Conservation (phyloP, 2,888 invertebrate species). For the Gonocerus acuteangulatus region DNA sequence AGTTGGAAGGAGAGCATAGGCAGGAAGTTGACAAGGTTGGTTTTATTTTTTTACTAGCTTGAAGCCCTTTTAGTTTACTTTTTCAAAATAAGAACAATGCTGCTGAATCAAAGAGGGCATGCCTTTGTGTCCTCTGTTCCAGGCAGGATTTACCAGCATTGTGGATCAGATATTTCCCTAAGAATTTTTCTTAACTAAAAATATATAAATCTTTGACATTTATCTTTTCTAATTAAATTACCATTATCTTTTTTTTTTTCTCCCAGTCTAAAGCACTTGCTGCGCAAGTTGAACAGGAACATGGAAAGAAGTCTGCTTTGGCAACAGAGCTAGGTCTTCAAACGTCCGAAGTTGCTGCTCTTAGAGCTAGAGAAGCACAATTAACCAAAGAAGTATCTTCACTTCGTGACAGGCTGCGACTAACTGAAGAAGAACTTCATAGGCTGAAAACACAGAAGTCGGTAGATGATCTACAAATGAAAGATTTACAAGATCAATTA, state of each 20-base stretch:
- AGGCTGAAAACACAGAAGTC: constrained; percentile 62
- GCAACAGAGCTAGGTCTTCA: constrained; percentile 73
- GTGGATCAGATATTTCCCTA: too few species aligned
- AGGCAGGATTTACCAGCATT: too few species aligned
- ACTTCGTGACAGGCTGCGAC: constrained; percentile 59
- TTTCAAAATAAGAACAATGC: too few species aligned
- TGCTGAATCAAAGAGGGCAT: too few species aligned
- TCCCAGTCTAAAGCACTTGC: constrained; percentile 65
- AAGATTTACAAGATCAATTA: constrained; percentile 87
- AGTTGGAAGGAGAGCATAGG: constrained; percentile 82
- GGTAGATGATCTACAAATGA: constrained; percentile 65
- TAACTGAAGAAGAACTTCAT: constrained; percentile 66
- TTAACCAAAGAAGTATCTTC: constrained; percentile 60
- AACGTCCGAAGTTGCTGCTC: constrained; percentile 60
- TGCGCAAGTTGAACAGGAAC: constrained; percentile 85
- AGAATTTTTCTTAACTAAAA: too few species aligned
- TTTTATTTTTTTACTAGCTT: neutral
- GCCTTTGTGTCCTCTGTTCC: too few species aligned
- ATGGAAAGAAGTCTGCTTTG: constrained; percentile 70
- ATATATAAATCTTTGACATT: too few species aligned
- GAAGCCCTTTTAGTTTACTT: too few species aligned
- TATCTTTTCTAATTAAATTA: too few species aligned
- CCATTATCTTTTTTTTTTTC: constrained; percentile 10
- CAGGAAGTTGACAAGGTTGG: constrained; percentile 75
- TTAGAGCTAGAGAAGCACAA: constrained; percentile 66